phyloP scores from a whole-genome alignment of 23 tunicate genomes.

The Halocynthia roretzi region DNA sequence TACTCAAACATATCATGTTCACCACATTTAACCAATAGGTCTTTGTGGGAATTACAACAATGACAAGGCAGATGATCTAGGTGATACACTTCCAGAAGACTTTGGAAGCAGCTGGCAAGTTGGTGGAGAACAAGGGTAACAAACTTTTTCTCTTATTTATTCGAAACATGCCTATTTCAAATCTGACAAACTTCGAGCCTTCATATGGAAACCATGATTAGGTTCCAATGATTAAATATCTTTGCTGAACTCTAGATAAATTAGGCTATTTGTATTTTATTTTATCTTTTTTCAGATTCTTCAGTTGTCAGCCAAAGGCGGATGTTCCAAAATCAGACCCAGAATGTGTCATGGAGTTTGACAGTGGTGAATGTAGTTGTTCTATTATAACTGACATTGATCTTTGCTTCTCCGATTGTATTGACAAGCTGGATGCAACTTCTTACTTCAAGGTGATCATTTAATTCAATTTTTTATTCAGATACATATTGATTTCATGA shows the following conservation, averaged over 20 bases:
- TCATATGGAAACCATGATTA: too few relatives aligned
- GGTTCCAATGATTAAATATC: too few relatives aligned
- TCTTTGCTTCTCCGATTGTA: conserved; percentile 40
- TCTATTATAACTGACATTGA: conserved; percentile 21
- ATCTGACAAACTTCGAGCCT: too few relatives aligned
- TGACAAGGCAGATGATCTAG: conserved; percentile 21
- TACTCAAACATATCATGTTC: background rate
- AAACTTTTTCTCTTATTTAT: background rate
- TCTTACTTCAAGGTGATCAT: conserved; percentile 18
- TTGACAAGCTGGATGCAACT: conserved; percentile 13
- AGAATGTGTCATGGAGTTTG: conserved; percentile 1
- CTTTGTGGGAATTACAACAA: conserved; percentile 40
- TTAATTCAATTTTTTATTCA: background rate
- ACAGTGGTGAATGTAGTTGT: conserved; percentile 46
- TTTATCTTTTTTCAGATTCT: background rate
- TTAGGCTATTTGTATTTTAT: too few relatives aligned
- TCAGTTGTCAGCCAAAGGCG: conserved; percentile 7
- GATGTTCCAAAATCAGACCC: conserved; percentile 7
- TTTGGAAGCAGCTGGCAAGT: conserved; percentile 29
- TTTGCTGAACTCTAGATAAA: too few relatives aligned
- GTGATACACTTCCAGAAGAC: conserved; percentile 9
- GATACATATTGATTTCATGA: background rate
- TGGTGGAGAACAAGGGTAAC: background rate
- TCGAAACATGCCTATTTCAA: background rate
- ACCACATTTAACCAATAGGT: conserved; percentile 5